Base-by-base conservation (phyloP, 2,113 vertebrate species). In the Cettia cetti region DNA sequence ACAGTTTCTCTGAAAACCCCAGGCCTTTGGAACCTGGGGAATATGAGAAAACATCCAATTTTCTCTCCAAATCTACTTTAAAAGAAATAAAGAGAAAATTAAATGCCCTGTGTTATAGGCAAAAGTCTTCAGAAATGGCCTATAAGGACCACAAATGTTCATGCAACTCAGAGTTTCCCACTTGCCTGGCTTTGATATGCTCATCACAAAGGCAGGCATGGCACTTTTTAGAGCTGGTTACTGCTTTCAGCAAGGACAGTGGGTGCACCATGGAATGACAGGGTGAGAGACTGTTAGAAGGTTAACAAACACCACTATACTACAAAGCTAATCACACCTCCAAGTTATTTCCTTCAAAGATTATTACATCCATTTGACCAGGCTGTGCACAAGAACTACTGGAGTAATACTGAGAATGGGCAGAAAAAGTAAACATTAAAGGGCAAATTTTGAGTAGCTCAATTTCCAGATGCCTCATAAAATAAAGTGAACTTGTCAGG, bases 341-440 rank as follows among this genome's bases (percentile, higher is more conserved):
- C 11, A 53, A 72, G 35, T 30, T 27, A 30, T 17, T 66, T 81
- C 33, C 56, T 56, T 77, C 50, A 15, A 63, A 93, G 52, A 78
- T 37, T 63, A 50, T 61, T 70, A 37, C 26, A 72, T 42, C 86
- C 47, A 6, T 27, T 53, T 87, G 50, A 74, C 44, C 47, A 22
- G 11, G 71, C 28, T 39, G 50, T 10, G 83, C 21, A n/a, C 3
- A 37, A 42, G 82, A 31, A 53, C 53, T 57, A 70, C 64, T 52
- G 10, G 71, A 35, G 50, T 23, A 74, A 82, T 28, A 77, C 18
- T 37, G 28, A 52, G 24, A 69, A 80, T 78, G 22, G 89, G 90
- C 39, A n/a, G 54, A 23, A 63, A 93, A 94, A 94, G 49, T 40
- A 57, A 93, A 94, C 8, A 65, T 13, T 84, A 66, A 91, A 95